These are phyloP conservation scores for Aspidiotus destructor DNA, from an alignment of 2,888 invertebrate genomes.

Conservation along the genomic window DNA sequence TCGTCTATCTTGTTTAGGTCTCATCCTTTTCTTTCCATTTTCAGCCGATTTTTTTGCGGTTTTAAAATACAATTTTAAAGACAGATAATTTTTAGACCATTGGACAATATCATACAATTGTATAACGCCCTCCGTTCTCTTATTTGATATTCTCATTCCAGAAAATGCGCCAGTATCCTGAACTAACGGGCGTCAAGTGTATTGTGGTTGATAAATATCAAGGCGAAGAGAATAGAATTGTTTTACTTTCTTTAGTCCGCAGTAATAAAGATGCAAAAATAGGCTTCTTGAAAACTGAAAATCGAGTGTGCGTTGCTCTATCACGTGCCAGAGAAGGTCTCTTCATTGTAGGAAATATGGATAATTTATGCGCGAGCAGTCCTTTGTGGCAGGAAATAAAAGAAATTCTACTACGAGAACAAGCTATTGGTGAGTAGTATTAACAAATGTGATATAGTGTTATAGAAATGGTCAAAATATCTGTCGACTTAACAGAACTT, in stretches of 20 bases:
- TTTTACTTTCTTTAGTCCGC: conserved; percentile 67
- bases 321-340: conserved; percentile 62
- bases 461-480: too few species aligned
- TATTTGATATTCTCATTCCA: not conserved
- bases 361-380: conserved; percentile 48
- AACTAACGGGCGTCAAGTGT: conserved; percentile 42
- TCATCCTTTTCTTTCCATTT: too few species aligned
- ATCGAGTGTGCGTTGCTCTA: conserved; percentile 67
- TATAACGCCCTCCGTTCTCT: too few species aligned
- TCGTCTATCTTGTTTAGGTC: too few species aligned
- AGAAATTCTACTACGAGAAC: conserved; percentile 44
- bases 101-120: too few species aligned
- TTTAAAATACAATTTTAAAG: too few species aligned
- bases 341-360: conserved; percentile 65
- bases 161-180: conserved; percentile 39
- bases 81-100: too few species aligned
- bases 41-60: too few species aligned
- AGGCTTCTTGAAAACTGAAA: conserved; percentile 59
- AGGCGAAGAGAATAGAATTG: conserved; percentile 69
- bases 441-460: too few species aligned
- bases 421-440: too few species aligned
- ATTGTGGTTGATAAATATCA: conserved; percentile 69
- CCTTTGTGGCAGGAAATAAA: conserved; percentile 50
- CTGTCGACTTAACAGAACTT: too few species aligned
- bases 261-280: conserved; percentile 58